phyloP scores from a whole-genome alignment of 2,797 vertebrate genomes.

The Anguilla obscura region DNA sequence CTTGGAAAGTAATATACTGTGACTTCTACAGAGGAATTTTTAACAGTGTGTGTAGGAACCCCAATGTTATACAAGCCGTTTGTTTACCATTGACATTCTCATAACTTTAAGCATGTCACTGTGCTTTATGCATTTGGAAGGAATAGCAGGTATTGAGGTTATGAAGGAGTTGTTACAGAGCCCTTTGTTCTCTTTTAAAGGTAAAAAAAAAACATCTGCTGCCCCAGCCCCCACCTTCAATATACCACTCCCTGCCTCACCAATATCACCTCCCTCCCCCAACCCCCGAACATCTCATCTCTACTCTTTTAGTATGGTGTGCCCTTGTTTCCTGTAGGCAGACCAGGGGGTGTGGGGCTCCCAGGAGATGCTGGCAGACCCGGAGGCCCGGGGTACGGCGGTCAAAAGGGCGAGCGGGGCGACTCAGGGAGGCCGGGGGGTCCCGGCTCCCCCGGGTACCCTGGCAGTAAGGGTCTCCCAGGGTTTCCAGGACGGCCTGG shows the following conservation, averaged over 20 bases:
- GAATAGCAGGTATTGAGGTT: neutral
- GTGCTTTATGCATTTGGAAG: neutral
- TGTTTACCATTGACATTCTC: neutral
- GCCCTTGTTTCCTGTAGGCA: conserved; percentile 64
- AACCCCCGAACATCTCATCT: no score
- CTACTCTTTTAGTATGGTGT: neutral
- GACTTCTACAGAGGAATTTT: no score
- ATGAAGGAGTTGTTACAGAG: neutral
- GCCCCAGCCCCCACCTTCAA: no score
- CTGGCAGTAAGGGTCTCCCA: conserved; percentile 71
- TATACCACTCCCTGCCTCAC: no score
- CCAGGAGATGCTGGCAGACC: conserved; percentile 77
- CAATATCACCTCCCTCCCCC: no score
- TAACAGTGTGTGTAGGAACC: no score
- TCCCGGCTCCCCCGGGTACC: conserved; percentile 77
- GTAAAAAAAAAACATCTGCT: no score
- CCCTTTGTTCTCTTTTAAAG: neutral
- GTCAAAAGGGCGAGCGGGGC: conserved; percentile 77
- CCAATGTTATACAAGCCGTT: no score
- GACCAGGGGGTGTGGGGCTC: conserved; percentile 69
- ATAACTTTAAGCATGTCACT: neutral
- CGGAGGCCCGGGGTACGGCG: conserved; percentile 74
- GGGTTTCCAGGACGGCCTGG: conserved; percentile 79
- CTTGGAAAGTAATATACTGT: no score
- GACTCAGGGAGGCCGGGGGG: conserved; percentile 77